Base-by-base conservation (phyloP, 2,888 invertebrate species). In the Dryobotodes eremita region DNA sequence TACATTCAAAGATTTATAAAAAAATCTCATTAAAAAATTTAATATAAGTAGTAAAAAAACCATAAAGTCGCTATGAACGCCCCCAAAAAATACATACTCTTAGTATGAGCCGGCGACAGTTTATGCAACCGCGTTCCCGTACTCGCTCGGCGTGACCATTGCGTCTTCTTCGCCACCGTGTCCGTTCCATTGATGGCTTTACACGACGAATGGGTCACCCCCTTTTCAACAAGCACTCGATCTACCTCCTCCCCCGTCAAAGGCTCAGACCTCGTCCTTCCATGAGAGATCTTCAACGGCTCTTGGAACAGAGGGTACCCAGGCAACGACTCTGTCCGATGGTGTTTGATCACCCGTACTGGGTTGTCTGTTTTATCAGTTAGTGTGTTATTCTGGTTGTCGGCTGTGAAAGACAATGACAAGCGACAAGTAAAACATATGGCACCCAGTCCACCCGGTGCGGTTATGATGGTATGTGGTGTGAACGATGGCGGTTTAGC, bases 201-300 rank as follows among this genome's bases (percentile, higher is more conserved):
- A 89, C 95, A 94, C 68, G 95, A 94, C 31, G 94, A 94, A 81
- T 95, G 94, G 75, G 92, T 91, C 66, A 91, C 91, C 13, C 92
- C 90, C 85, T 94, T 94, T 90, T 95, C 95, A 80, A 94, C 88
- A n/a, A 92, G 89, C 74, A 92, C 93, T 31, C 93, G 90, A 79
- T 95, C 94, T 77, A 95, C 92, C 88, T 97, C 97, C 83, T 97
- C 97, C 80, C 97, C 97, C 13, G 97, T 97, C 86, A 98, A 94
- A 83, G 98, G 98, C 92, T 98, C 97, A 91, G 98, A 98, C 92
- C 98, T 97, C 85, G 98, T 98, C 93, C 98, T 97, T 94, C 97
- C 98, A 95, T 98, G 98, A 86, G 92, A 93, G 69, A 96, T 95
- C 91, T 93, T 94, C 85, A 95, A 90, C 20, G 95, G 94, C 85